Evolutionary conservation across 2,113 vertebrate genomes (phyloP).

Genomic region (Machaerirhynchus nigripectus): DNA sequence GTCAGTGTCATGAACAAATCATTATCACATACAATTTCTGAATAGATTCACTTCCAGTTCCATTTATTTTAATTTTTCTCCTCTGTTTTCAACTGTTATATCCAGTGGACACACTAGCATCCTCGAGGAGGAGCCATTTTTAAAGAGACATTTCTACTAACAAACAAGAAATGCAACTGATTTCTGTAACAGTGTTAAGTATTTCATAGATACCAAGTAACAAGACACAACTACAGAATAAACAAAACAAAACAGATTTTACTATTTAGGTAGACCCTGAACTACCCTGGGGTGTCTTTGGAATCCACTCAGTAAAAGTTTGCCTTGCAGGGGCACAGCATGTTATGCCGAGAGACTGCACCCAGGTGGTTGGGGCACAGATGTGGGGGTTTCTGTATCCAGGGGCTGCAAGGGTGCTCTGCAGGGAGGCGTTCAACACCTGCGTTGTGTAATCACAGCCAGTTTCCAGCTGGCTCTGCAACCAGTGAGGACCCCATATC

Average conservation of each 20-base stretch:
- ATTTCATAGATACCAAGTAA: background rate
- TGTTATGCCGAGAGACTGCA: accelerated
- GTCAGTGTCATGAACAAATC: background rate
- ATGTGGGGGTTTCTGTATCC: background rate
- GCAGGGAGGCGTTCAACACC: background rate
- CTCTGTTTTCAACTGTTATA: background rate
- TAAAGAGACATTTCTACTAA: background rate
- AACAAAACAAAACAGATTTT: background rate
- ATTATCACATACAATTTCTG: background rate
- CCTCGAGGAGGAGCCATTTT: background rate
- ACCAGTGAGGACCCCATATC: background rate
- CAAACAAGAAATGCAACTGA: background rate
- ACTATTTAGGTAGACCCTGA: background rate
- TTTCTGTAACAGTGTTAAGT: background rate
- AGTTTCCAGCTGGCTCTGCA: background rate
- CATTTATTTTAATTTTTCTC: background rate
- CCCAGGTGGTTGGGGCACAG: background rate
- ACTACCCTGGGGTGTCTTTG: background rate
- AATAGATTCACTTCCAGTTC: background rate
- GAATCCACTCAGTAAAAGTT: background rate
- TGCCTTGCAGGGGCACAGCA: background rate
- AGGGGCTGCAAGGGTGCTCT: background rate
- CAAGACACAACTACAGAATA: background rate
- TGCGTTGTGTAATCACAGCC: background rate
- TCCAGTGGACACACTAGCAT: background rate